These are phyloP conservation scores for Oasisia sp. DNA, from an alignment of 2,888 invertebrate genomes.

Conservation along the genomic window DNA sequence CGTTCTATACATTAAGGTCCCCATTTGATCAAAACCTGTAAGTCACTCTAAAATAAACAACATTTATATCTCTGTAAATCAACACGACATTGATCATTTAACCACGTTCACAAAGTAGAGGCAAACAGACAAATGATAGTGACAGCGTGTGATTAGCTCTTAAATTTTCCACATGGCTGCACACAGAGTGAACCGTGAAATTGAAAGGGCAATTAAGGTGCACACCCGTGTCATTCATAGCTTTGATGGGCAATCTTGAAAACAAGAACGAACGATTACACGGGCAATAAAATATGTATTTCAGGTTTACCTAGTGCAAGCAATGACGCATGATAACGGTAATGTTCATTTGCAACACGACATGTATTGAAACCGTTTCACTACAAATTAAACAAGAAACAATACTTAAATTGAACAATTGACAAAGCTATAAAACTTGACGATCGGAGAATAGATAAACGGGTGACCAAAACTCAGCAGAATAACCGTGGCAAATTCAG, in stretches of 20 bases:
- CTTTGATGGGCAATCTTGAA: conserved; percentile 4
- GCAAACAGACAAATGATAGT: neutral
- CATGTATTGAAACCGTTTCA: neutral
- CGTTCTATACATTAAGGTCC: neutral
- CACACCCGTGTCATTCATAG: neutral
- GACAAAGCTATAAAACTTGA: neutral
- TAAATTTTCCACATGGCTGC: neutral
- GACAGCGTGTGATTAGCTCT: neutral
- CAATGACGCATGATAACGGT: neutral
- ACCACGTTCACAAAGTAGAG: neutral
- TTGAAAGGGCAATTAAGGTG: neutral
- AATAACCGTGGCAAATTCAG: no score
- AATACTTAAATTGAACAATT: neutral
- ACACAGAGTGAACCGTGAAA: neutral
- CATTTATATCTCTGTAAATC: neutral
- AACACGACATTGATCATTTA: neutral
- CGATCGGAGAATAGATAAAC: neutral
- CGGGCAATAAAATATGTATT: neutral
- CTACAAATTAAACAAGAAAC: neutral
- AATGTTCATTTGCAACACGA: neutral
- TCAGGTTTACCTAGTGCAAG: neutral
- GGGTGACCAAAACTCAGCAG: neutral
- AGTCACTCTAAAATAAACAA: neutral
- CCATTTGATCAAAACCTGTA: neutral
- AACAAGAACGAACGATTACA: neutral